These are phyloP conservation scores for Nymphalis c-album DNA, from an alignment of 2,888 invertebrate genomes.

Conservation along the genomic window DNA sequence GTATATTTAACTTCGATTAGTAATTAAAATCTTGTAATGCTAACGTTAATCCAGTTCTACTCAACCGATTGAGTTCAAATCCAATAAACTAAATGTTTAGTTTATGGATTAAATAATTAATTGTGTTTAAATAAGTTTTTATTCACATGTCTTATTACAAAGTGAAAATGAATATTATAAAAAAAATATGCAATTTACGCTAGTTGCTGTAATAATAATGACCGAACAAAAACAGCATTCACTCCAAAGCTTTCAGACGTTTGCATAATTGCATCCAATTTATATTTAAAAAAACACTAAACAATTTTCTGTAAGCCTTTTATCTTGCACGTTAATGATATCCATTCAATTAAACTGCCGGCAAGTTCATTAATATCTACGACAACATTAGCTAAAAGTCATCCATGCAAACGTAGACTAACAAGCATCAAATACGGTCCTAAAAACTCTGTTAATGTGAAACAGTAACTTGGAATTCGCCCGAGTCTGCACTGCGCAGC, in stretches of 20 bases:
- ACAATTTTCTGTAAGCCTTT: conserved; percentile 8
- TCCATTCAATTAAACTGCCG: conserved; percentile 24
- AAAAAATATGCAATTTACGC: too few species aligned
- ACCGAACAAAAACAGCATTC: too few species aligned
- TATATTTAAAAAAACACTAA: background rate
- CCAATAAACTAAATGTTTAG: too few species aligned
- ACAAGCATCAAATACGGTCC: conserved; percentile 43
- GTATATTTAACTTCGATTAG: background rate
- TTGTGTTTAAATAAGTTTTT: too few species aligned
- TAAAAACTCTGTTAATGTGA: conserved; percentile 56
- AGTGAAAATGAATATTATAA: too few species aligned
- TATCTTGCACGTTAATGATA: conserved; percentile 12
- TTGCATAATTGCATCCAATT: background rate
- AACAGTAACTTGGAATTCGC: conserved; percentile 52
- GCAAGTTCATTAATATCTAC: conserved; percentile 26
- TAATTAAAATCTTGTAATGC: too few species aligned
- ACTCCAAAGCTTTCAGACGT: background rate
- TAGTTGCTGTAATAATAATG: too few species aligned
- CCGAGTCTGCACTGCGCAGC: conserved; percentile 68
- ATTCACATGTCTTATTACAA: too few species aligned
- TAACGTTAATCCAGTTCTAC: too few species aligned
- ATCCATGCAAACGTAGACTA: conserved; percentile 35
- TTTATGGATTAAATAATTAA: too few species aligned
- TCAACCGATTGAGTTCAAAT: too few species aligned
- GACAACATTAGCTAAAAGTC: conserved; percentile 31